Percentiles rank a stretch among this genome's conserved stretches.
Conservation (phyloP, 2,113 vertebrate species). For the Chinchilla lanigera region DNA sequence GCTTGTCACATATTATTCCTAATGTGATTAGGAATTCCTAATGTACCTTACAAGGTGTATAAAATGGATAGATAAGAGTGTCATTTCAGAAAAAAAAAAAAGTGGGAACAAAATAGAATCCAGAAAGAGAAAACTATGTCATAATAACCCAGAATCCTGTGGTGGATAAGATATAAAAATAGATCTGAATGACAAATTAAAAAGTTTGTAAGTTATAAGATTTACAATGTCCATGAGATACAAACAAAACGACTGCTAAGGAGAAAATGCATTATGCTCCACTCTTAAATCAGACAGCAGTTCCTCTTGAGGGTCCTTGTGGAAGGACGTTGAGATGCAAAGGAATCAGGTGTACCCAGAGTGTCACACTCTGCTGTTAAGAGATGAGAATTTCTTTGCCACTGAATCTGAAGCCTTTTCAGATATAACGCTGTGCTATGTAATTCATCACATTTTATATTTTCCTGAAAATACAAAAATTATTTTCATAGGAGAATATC, state of each 20-base stretch:
- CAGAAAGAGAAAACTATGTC: not conserved
- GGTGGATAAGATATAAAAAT: not conserved
- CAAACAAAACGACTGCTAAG: constrained; percentile 18
- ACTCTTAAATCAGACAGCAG: constrained; percentile 42
- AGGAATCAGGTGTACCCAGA: not conserved
- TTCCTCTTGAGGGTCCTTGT: constrained; percentile 31
- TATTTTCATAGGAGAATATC: not conserved
- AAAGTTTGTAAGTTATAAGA: constrained; percentile 36
- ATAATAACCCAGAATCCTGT: constrained; percentile 48
- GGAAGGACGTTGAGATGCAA: not conserved
- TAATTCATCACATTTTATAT: constrained; percentile 18
- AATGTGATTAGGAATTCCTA: constrained; percentile 43
- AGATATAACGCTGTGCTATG: not conserved
- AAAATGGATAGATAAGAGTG: constrained; percentile 46
- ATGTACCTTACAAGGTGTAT: constrained; percentile 10
- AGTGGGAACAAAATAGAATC: constrained; percentile 22
- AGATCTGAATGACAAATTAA: constrained; percentile 17
- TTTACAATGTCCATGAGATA: constrained; percentile 21
- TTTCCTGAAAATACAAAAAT: not conserved
- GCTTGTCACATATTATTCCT: constrained; percentile 7
- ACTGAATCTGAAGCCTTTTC: constrained; percentile 34
- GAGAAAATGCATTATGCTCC: not conserved
- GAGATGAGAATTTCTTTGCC: constrained; percentile 14
- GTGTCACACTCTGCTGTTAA: not conserved
- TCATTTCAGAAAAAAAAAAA: constrained; percentile 17